phyloP scores from a whole-genome alignment of 1,140 invertebrate species.

The Camponotus floridanus region DNA sequence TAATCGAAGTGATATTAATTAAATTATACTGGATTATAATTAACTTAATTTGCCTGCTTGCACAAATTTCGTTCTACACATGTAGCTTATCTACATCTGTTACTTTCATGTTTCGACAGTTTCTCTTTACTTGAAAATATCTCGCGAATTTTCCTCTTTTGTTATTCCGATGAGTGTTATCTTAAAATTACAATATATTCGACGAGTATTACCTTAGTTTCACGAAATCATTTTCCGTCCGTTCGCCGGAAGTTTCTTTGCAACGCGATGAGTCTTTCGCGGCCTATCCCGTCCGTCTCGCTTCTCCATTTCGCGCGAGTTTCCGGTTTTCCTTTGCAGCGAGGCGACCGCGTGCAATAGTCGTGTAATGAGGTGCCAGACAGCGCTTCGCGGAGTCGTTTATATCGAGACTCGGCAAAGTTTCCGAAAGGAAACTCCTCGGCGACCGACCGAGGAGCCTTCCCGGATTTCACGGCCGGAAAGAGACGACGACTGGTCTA shows the following conservation, averaged over 20 bases:
- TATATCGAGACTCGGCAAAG: slow-evolving; percentile 56
- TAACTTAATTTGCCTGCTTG: neutral
- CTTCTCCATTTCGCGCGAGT: slow-evolving; percentile 45
- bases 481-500: slow-evolving; percentile 34
- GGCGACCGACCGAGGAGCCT: slow-evolving; percentile 20
- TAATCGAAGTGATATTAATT: neutral
- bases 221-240: slow-evolving; percentile 29
- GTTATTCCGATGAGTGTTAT: neutral
- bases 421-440: slow-evolving; percentile 44
- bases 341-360: slow-evolving; percentile 16
- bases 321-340: slow-evolving; percentile 19
- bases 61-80: neutral
- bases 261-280: neutral
- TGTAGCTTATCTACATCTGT: neutral
- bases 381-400: slow-evolving; percentile 53
- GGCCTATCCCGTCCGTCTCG: slow-evolving; percentile 20
- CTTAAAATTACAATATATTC: slow-evolving; percentile 33
- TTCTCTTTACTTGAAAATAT: neutral
- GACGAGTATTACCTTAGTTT: slow-evolving; percentile 11
- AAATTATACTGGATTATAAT: neutral
- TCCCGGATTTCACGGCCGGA: slow-evolving; percentile 40
- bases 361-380: slow-evolving; percentile 67
- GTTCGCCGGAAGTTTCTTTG: neutral
- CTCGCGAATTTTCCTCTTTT: neutral
- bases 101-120: neutral